These are phyloP conservation scores for Upupa epops DNA, from an alignment of 2,113 vertebrate species.

Conservation along the genomic window DNA sequence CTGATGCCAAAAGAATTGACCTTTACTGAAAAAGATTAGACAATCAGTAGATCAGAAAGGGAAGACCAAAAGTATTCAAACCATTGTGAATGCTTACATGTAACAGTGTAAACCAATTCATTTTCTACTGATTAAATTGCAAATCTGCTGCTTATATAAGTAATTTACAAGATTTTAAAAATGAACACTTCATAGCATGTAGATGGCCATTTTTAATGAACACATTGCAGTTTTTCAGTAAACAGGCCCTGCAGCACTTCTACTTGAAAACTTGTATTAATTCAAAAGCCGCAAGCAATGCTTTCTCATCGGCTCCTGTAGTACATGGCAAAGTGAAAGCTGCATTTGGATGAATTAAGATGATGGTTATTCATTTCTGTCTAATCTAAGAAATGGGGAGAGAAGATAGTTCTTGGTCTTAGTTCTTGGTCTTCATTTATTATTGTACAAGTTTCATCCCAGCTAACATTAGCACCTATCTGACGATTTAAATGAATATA, in stretches of 20 bases:
- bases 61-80: conserved; percentile 14
- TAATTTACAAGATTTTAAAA: conserved; percentile 7
- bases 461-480: neutral
- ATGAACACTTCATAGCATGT: neutral
- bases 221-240: neutral
- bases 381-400: neutral
- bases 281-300: neutral
- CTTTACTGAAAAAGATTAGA: conserved; percentile 48
- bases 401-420: neutral
- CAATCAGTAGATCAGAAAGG: conserved; percentile 38
- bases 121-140: conserved; percentile 42
- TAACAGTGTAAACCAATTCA: neutral
- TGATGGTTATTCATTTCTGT: neutral
- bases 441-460: neutral
- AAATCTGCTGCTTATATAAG: conserved; percentile 9
- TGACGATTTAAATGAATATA: neutral
- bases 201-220: conserved; percentile 4
- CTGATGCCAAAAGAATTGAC: conserved; percentile 44
- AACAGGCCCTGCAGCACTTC: conserved; percentile 16
- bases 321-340: neutral
- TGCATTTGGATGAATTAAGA: neutral
- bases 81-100: neutral
- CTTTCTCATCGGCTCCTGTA: neutral
- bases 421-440: neutral
- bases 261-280: conserved; percentile 32